Base-by-base conservation (phyloP, 2,888 invertebrate species). In the Colostygia pectinataria region DNA sequence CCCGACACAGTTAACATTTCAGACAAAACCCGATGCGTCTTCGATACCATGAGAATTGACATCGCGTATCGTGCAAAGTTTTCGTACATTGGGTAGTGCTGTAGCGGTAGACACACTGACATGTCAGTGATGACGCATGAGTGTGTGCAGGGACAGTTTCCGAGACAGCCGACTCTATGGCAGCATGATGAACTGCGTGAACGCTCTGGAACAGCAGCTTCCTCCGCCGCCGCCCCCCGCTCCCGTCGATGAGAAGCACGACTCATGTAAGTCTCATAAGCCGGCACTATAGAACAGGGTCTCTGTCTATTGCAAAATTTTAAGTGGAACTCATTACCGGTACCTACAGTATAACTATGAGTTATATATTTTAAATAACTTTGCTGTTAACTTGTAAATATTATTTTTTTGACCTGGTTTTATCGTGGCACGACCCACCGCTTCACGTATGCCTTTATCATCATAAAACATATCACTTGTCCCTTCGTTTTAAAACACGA, bases 101-200 rank as follows among this genome's bases (percentile, higher is more conserved):
- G 50, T 46, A 53, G 53, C 51, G 29, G 48, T 51, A 53, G 52
- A 41, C 40, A 42, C 40, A 46, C 43, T 49, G 32, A 43, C 32
- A 48, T 46, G 49, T 51, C 40, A 40, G 64, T 55, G 59, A 64
- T 74, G 70, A 71, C 69, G 68, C 65, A 65, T 68, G 69, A 71
- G 66, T 77, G 73, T 77, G 81, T 83, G 74, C 91, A 96, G 96
- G 94, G 94, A 95, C 93, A 96, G 96, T 92, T 94, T 96, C 91
- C 95, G 95, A 89, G 96, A 96, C 91, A 96, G 95, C 93, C 95
- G 96, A 87, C 93, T 96, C 87, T 96, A 96, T 91, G 96, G 96
- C 94, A 97, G 96, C 94, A 96, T 97, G 96, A 94, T 96, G 94
- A 97, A 97, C 94, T 96, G 96, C 93, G 96, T 96, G 91, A 97